These are phyloP conservation scores for Tragelaphus imberbis DNA, from an alignment of 2,113 vertebrate genomes.

Conservation along the genomic window DNA sequence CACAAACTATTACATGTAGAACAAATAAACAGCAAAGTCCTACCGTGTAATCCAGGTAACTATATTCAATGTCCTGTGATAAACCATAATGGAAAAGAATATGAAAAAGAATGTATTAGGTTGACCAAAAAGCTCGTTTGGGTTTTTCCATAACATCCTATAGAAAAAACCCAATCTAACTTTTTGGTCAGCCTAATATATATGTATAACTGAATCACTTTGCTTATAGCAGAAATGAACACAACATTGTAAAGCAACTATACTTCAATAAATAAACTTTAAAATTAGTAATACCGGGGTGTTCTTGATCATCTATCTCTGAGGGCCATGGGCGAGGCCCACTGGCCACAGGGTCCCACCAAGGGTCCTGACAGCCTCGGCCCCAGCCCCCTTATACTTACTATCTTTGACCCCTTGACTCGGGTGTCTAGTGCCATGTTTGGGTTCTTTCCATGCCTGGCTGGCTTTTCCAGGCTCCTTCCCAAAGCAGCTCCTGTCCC, in stretches of 20 bases:
- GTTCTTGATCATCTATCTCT: not conserved
- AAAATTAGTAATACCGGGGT: not conserved
- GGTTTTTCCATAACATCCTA: not conserved
- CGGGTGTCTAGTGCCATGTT: not conserved
- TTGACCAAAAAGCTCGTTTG: not conserved
- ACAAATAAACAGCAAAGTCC: not conserved
- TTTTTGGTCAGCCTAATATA: not conserved
- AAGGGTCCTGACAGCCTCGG: not conserved
- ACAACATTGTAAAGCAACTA: not conserved
- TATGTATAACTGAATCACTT: not conserved
- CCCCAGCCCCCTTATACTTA: fast-evolving
- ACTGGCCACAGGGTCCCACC: not conserved
- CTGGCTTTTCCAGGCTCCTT: not conserved
- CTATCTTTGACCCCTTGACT: not conserved
- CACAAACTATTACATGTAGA: not conserved
- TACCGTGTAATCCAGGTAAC: not conserved
- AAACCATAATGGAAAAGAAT: not conserved
- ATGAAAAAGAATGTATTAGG: not conserved
- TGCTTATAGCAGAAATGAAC: not conserved
- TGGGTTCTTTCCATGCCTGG: not conserved
- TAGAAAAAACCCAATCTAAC: not conserved
- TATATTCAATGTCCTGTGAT: not conserved
- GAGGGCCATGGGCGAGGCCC: not conserved
- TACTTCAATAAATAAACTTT: not conserved
- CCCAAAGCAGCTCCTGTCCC: not conserved